Conservation (phyloP, 2,888 invertebrate genomes). For the Drosophila mettleri region DNA sequence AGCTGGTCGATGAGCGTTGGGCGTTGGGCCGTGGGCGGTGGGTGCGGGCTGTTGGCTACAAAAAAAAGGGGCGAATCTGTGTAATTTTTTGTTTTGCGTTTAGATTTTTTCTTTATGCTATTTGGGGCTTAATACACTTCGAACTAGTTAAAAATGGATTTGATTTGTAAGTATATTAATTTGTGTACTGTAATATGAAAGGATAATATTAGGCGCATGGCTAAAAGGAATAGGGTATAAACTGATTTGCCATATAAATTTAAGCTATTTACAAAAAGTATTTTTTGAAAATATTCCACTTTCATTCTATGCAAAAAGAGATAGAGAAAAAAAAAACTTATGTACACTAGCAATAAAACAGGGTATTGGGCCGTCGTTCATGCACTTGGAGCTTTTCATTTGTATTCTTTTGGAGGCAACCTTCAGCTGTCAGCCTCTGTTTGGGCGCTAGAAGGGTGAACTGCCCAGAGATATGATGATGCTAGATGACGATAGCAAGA, state of each 20-base stretch:
- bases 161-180: conserved; percentile 1
- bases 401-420: conserved; percentile 62
- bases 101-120: conserved; percentile 17
- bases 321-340: no score
- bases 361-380: conserved; percentile 25
- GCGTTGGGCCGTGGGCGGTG: background rate
- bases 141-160: background rate
- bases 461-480: conserved; percentile 59
- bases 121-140: conserved; percentile 3
- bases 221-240: background rate
- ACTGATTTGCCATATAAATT: background rate
- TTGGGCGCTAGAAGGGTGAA: conserved; percentile 77
- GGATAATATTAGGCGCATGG: background rate
- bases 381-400: background rate
- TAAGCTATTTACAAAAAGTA: background rate
- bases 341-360: background rate
- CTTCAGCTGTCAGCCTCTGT: conserved; percentile 69
- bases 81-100: conserved; percentile 63
- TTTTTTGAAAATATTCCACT: background rate
- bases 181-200: background rate
- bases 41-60: background rate
- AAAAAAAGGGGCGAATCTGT: conserved; percentile 65
- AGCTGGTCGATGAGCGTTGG: background rate
- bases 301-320: background rate
- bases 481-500: conserved; percentile 49